phyloP scores from a whole-genome alignment of 1,140 invertebrate genomes.

The Drosophila kanapiae region DNA sequence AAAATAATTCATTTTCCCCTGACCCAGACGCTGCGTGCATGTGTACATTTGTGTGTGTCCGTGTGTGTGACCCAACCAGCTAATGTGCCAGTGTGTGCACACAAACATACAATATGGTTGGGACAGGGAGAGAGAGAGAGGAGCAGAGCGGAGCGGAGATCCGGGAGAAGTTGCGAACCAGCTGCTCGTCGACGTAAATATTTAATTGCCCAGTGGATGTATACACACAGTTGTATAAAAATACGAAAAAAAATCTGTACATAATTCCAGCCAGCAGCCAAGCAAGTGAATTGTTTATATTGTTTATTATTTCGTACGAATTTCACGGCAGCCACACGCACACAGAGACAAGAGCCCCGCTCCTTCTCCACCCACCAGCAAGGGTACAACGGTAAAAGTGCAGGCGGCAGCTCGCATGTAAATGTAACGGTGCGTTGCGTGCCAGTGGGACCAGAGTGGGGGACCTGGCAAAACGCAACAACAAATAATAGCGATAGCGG shows the following conservation, averaged over 20 bases:
- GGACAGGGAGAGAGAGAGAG: slow-evolving; percentile 6
- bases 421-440: slow-evolving; percentile 9
- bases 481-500: slow-evolving; percentile 9
- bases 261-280: slow-evolving; percentile 17
- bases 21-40: slow-evolving; percentile 28
- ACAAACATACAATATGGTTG: slow-evolving; percentile 39
- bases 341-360: neutral
- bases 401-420: slow-evolving; percentile 4
- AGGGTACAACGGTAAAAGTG: slow-evolving; percentile 1
- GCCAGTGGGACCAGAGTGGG: neutral
- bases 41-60: slow-evolving; percentile 8
- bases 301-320: slow-evolving; percentile 34
- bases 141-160: slow-evolving; percentile 19
- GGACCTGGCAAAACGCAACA: neutral
- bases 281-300: slow-evolving; percentile 34
- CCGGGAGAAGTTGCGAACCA: slow-evolving; percentile 50
- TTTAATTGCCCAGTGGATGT: slow-evolving; percentile 36
- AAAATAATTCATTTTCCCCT: slow-evolving; percentile 49
- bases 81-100: slow-evolving; percentile 22
- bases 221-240: slow-evolving; percentile 37
- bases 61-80: slow-evolving; percentile 3
- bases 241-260: slow-evolving; percentile 39
- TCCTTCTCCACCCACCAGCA: neutral
- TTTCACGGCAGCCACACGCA: slow-evolving; percentile 8
- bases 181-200: slow-evolving; percentile 48